These are phyloP conservation scores for Symphodus melops DNA, from an alignment of 2,113 vertebrate species.

Conservation along the genomic window DNA sequence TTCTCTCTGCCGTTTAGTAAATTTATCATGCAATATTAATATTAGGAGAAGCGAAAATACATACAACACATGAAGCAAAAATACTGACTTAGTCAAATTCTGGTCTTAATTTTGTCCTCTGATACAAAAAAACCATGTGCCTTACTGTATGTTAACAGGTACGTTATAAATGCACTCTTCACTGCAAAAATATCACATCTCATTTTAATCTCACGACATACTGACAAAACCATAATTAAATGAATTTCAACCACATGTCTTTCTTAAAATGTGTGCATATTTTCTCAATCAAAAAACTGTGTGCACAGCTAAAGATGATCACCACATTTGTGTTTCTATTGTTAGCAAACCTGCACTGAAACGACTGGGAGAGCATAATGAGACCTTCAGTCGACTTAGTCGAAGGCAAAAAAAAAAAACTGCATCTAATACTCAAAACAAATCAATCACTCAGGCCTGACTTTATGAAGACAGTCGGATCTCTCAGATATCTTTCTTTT, in stretches of 20 bases:
- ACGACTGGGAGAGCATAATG: conserved; percentile 59
- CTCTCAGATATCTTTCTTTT: conserved; percentile 30
- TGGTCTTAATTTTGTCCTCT: too few relatives aligned
- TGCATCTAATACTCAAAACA: conserved; percentile 54
- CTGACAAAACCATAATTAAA: background rate
- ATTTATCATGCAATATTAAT: too few relatives aligned
- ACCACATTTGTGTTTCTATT: conserved; percentile 33
- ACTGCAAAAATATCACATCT: background rate
- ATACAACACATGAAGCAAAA: too few relatives aligned
- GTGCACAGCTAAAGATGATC: conserved; percentile 10
- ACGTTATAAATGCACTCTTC: too few relatives aligned
- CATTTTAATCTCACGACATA: background rate
- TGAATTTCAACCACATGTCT: conserved; percentile 19
- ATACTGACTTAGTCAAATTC: too few relatives aligned
- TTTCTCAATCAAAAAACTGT: conserved; percentile 25
- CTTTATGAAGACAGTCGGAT: conserved; percentile 52
- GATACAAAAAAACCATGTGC: too few relatives aligned
- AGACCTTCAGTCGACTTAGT: conserved; percentile 33
- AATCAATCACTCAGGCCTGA: conserved; percentile 53
- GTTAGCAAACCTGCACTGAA: conserved; percentile 49
- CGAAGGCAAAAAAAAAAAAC: conserved; percentile 59
- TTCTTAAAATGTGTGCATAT: background rate
- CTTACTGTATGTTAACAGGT: too few relatives aligned
- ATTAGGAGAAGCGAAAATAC: too few relatives aligned
- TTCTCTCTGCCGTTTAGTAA: too few relatives aligned